Evolutionary conservation across 2,113 vertebrate species (phyloP), one percentile per base, ranked within the genome.

Genomic region (Serilophus lunatus): DNA sequence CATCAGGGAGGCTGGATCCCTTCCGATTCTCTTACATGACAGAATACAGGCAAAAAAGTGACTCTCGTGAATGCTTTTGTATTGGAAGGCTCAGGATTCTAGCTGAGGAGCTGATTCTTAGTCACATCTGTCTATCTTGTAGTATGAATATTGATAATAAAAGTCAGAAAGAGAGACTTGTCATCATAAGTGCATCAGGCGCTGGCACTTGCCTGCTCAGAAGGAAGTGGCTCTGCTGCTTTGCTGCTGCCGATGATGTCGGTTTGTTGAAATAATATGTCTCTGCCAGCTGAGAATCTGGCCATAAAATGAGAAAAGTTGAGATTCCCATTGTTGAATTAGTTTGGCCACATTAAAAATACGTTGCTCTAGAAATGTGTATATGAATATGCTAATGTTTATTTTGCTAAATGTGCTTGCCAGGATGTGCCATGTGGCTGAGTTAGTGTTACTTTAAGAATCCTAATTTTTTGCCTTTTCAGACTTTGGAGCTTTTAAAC

Each of bases 311-410:
- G 86, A 83, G 95, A 93, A 92, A 95, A 96, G 94, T 93, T 96
- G 95, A 96, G 92, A 92, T 96, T 86, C 92, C 93, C 92, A 94
- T 97, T 93, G 92, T 96, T 92, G 93, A 86, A 82, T 96, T 79
- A 94, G 92, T 94, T 96, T 96, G 95, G 93, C 95, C 94, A 95
- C 95, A 91, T 92, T 88, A 96, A 94, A 90, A 93, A 95, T 83
- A 95, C 92, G 86, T 94, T 57, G 86, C 95, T 96, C 65, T 88
- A 60, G 95, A 95, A 97, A 86, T 92, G 80, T 96, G 95, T 92
- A 42, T 64, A 96, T 95, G 95, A 97, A 95, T 96, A 97, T 96
- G 93, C 94, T 96, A 96, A 96, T 82, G 92, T 96, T 97, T 97
- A 94, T 96, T 95, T 94, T 97, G 95, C 95, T 92, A 88, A 93